Evolutionary conservation across 2,888 invertebrate species (phyloP), one percentile per base, ranked within the genome.

Genomic region (Morpho helenor): DNA sequence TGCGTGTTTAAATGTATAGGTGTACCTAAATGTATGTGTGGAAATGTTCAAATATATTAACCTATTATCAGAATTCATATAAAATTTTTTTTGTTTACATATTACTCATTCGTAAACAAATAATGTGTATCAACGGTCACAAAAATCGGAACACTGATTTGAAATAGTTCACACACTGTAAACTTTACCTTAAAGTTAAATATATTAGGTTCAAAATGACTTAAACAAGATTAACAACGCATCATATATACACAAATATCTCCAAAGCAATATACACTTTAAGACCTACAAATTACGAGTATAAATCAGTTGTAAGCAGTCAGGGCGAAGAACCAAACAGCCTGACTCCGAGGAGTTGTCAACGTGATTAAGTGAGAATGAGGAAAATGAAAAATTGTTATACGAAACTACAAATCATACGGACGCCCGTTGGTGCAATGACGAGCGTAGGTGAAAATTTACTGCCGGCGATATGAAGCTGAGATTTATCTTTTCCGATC

Each of bases 311-410:
- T 57, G 46, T 8, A 46, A 9, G 40, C 9, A 53, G 8, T 57
- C 54, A 63, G 50, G 65, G 66, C 62, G 57, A 68, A 61, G 49
- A 63, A 57, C 45, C 63, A 67, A 66, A 68, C 72, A 71, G 71
- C 66, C 63, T 70, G 58, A 63, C 66, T 60, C 60, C 62, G 59
- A 64, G 59, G 67, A 66, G 73, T 70, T 73, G 75, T 72, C 74
- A 66, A 59, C 65, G 66, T 74, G 76, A 77, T 77, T 76, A 76
- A 77, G 67, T 70, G 68, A 63, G 64, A 66, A 64, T 66, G 58
- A 70, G 63, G 60, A 49, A 70, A 65, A 71, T 78, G 77, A 78
- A 77, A 77, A 77, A 78, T 76, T 59, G 69, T 66, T 60, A 66
- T 64, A 62, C 59, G 59, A 62, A 55, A 59, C 64, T 71, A 75